phyloP scores from a whole-genome alignment of 2,113 vertebrate genomes.

The Neotoma lepida region DNA sequence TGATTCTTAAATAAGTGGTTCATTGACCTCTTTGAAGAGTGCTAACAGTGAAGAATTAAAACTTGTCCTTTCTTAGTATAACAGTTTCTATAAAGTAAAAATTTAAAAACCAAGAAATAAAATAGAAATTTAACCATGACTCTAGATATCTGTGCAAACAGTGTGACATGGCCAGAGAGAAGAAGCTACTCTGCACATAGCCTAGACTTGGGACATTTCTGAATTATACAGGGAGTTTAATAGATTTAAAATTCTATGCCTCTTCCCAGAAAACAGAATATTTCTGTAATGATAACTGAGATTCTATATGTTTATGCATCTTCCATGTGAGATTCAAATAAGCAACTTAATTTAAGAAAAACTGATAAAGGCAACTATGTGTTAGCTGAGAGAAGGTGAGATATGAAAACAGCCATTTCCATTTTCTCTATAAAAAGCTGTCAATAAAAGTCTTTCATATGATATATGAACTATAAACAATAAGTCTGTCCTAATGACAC shows the following conservation, averaged over 20 bases:
- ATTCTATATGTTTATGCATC: slow-evolving; percentile 12
- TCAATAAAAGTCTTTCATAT: neutral
- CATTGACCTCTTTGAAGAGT: neutral
- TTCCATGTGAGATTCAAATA: slow-evolving; percentile 28
- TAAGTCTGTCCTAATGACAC: neutral
- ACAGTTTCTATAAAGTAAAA: neutral
- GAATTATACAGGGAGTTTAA: neutral
- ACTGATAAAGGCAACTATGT: neutral
- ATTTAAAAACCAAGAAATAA: neutral
- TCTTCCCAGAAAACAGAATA: neutral
- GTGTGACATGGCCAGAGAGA: neutral
- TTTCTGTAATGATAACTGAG: neutral
- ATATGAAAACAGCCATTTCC: neutral
- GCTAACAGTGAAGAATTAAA: neutral
- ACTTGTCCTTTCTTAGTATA: neutral
- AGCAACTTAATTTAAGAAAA: slow-evolving; percentile 30
- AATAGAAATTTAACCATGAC: neutral
- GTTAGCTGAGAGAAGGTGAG: neutral
- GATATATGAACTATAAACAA: neutral
- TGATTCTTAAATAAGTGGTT: neutral
- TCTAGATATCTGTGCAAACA: neutral
- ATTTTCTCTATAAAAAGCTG: slow-evolving; percentile 15
- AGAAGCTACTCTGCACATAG: neutral
- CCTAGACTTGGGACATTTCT: neutral
- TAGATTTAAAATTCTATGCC: neutral